Percentiles rank a stretch among this genome's conserved stretches.
Evolutionary conservation across 1,140 invertebrate genomes (phyloP).

Genomic region (Lordiphosa mommai): DNA sequence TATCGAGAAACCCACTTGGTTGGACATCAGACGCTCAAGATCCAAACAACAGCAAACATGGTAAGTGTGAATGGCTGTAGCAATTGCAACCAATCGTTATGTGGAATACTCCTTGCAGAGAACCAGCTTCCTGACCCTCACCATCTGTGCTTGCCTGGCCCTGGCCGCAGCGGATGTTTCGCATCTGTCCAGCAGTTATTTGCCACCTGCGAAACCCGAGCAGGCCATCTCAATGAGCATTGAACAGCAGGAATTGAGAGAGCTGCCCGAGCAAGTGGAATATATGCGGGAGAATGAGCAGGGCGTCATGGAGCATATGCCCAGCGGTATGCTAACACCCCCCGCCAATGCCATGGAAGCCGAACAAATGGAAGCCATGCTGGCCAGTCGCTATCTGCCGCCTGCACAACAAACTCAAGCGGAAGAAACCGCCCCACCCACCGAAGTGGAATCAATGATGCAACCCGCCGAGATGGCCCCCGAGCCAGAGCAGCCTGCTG

Average conservation of each 20-base stretch:
- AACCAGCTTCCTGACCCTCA: constrained; percentile 34
- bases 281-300: constrained; percentile 44
- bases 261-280: constrained; percentile 69
- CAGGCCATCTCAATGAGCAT: constrained; percentile 59
- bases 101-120: constrained; percentile 18
- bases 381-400: constrained; percentile 42
- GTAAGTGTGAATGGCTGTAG: constrained; percentile 27
- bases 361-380: constrained; percentile 26
- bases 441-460: constrained; percentile 1
- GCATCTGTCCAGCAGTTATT: constrained; percentile 42
- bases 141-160: constrained; percentile 53
- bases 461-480: constrained; percentile 1
- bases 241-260: constrained; percentile 64
- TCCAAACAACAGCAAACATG: constrained; percentile 47
- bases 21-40: constrained; percentile 47
- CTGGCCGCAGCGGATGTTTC: constrained; percentile 68
- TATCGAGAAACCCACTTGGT: constrained; percentile 22
- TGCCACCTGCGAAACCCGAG: constrained; percentile 55
- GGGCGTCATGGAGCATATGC: constrained; percentile 46
- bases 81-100: not conserved
- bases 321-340: constrained; percentile 52
- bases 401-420: constrained; percentile 17
- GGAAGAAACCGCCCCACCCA: constrained; percentile 16
- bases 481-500: constrained; percentile 2
- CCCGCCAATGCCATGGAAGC: constrained; percentile 32